Evolutionary conservation across 2,888 invertebrate species (phyloP), one percentile per base, ranked within the genome.

Genomic region (Silvanus unidentatus): DNA sequence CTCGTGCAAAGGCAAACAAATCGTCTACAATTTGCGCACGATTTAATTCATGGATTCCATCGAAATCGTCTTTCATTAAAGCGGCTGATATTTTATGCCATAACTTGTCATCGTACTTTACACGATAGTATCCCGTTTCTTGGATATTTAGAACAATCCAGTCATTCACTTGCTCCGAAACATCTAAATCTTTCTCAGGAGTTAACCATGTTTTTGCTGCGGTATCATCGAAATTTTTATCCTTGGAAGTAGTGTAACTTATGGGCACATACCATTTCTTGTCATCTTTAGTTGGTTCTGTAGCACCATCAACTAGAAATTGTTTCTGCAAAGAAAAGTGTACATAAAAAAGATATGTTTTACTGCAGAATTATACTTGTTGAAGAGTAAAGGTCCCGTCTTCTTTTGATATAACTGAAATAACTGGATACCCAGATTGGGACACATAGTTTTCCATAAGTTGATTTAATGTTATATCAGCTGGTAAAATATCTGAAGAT

Each of bases 21-120:
- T 94, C 93, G 55, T 88, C 86, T 0, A 92, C 69, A 3, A 84
- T 59, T 47, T 89, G 86, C 0, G 86, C 89, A 35, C 91, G 76
- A 68, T 87, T 89, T 6, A 82, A 58, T 0, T 77, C 63, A 45
- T 80, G 76, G 42, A 88, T 83, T 1, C 56, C 58, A 1, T 38
- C 28, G 39, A 74, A 72, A 45, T 75, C 69, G 1, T 76, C 66
- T 0, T 49, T 56, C 9, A 62, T 58, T 36, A 85, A 62, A 4
- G 73, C 77, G 0, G 58, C 53, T 0, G 72, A 68, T 2, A 86
- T 62, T 0, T 78, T 73, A 0, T 72, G 61, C 86, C 86, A 89
- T 63, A 86, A 86, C 0, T 64, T 63, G 0, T 59, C 53, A 37
- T 88, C 86, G 54, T 89, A 89, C 60, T 85, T 82, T 2, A 57